Conservation (phyloP, 1,140 invertebrate species). For the Drosophila arizonae region DNA sequence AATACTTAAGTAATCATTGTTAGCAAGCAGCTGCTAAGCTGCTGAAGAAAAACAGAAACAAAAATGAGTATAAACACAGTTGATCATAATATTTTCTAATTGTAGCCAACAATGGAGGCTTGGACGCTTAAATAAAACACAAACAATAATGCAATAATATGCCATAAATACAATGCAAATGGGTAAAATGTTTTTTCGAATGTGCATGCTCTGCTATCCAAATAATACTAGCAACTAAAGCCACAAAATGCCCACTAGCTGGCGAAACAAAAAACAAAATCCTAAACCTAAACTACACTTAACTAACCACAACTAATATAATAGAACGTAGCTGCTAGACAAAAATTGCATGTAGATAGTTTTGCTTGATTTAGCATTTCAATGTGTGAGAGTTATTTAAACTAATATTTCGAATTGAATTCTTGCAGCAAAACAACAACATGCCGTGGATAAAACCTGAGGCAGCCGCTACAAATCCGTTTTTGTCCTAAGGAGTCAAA, state of each 20-base stretch:
- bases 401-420: conserved; percentile 19
- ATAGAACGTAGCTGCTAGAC: conserved; percentile 26
- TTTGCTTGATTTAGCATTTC: conserved; percentile 27
- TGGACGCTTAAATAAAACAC: conserved; percentile 83
- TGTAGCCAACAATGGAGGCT: conserved; percentile 83
- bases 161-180: conserved; percentile 59
- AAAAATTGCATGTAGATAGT: conserved; percentile 43
- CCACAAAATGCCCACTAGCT: conserved; percentile 4
- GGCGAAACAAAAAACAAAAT: conserved; percentile 5
- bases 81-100: conserved; percentile 80
- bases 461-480: conserved; percentile 81
- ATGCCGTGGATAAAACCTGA: conserved; percentile 82
- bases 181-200: conserved; percentile 80
- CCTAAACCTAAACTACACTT: conserved; percentile 6
- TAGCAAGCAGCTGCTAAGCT: conserved; percentile 34
- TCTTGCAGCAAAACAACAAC: conserved; percentile 78
- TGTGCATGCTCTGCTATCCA: conserved; percentile 67
- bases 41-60: neutral
- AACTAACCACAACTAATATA: conserved; percentile 22
- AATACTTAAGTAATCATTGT: conserved; percentile 6
- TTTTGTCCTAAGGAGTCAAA: conserved; percentile 72
- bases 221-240: conserved; percentile 2
- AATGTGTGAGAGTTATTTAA: neutral
- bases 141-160: conserved; percentile 72
- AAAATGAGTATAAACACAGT: conserved; percentile 27